Conservation (phyloP, 2,113 vertebrate species). For the Chunga burmeisteri region DNA sequence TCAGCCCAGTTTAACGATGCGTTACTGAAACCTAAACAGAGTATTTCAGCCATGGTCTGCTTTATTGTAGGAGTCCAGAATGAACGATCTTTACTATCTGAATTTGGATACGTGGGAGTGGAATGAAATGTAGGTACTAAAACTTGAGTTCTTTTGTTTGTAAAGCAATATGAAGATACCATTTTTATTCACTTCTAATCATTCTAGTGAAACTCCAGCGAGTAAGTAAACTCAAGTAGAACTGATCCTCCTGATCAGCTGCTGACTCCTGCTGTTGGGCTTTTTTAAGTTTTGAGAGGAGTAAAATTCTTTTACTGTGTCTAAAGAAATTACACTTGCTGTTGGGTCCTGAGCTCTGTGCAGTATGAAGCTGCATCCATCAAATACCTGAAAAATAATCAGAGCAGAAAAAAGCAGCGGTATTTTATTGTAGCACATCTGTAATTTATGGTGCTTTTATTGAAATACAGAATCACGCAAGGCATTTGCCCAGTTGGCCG, state of each 20-base stretch:
- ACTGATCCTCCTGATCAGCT: background rate
- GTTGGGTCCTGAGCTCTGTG: accelerated
- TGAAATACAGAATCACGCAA: slow-evolving; percentile 61
- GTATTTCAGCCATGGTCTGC: background rate
- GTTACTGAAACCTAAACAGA: background rate
- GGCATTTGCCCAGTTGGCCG: slow-evolving; percentile 83
- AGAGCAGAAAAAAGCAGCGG: background rate
- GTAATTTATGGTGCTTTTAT: background rate
- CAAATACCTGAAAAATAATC: accelerated
- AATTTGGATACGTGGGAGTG: slow-evolving; percentile 94
- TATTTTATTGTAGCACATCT: accelerated
- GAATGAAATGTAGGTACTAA: slow-evolving; percentile 89
- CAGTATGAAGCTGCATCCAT: background rate
- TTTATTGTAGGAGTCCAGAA: slow-evolving; percentile 83
- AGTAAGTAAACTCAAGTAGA: background rate
- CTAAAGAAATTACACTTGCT: background rate
- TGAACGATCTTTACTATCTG: slow-evolving; percentile 93
- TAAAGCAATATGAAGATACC: background rate
- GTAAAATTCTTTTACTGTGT: background rate
- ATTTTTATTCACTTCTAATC: background rate
- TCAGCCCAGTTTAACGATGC: accelerated
- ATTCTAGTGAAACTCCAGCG: background rate
- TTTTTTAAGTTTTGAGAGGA: background rate
- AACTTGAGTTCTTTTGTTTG: background rate
- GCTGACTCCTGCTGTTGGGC: background rate